A percentile compares a stretch with the other conserved stretches of the same genome.
These are phyloP conservation scores for Falco punctatus DNA, from an alignment of 2,113 vertebrate genomes.

Conservation along the genomic window DNA sequence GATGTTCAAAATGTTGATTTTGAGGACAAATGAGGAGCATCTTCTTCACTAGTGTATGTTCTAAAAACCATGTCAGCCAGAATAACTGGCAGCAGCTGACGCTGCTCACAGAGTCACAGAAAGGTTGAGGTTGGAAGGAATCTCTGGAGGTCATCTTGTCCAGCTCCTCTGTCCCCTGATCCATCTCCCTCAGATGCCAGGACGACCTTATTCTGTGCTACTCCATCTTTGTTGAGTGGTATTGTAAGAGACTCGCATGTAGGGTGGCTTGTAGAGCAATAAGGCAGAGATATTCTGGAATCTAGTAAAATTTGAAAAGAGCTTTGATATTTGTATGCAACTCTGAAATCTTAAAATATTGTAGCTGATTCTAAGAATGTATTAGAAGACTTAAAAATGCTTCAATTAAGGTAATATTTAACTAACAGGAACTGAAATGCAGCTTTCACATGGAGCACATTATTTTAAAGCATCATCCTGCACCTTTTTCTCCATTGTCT, in stretches of 20 bases:
- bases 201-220: neutral
- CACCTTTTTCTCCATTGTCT: neutral
- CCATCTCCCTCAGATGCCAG: neutral
- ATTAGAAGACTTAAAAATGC: neutral
- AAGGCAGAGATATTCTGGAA: neutral
- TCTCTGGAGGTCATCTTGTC: neutral
- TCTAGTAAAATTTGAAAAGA: neutral
- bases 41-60: neutral
- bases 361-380: neutral
- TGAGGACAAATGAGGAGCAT: neutral
- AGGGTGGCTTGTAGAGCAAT: neutral
- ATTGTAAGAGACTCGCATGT: fast-evolving
- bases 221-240: neutral
- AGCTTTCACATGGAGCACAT: neutral
- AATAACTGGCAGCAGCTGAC: neutral
- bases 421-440: neutral
- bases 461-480: neutral
- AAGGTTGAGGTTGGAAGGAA: neutral
- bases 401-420: neutral
- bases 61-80: neutral
- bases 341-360: neutral
- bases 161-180: neutral
- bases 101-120: neutral
- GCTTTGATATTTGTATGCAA: neutral
- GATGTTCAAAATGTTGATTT: neutral